These are phyloP conservation scores for Eudemis profundana DNA, from an alignment of 2,888 invertebrate species.

Conservation along the genomic window DNA sequence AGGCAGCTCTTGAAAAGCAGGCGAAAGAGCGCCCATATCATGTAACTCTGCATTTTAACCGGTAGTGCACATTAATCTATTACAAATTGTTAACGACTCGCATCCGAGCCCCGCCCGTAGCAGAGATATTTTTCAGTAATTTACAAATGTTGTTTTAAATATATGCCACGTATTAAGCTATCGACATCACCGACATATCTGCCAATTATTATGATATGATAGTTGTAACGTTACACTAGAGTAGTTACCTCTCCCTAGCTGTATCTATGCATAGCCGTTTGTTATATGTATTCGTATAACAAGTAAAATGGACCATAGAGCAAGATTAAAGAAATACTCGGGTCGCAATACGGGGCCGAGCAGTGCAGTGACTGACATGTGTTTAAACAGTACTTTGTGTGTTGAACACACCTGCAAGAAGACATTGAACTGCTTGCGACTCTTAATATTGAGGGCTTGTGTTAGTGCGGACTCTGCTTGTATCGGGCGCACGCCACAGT, in stretches of 20 bases:
- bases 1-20: no score
- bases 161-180: conserved; percentile 42
- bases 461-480: no score
- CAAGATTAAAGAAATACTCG: conserved; percentile 26
- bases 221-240: conserved; percentile 54
- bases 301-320: conserved; percentile 56
- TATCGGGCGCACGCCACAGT: no score
- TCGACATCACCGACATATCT: conserved; percentile 62
- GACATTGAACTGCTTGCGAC: no score
- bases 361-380: not conserved
- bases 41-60: not conserved
- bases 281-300: conserved; percentile 50
- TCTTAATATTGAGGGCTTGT: no score
- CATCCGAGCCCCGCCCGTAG: conserved; percentile 8
- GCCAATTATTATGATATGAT: conserved; percentile 56
- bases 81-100: not conserved
- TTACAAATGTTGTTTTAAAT: conserved; percentile 43
- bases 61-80: not conserved
- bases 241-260: conserved; percentile 64
- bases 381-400: no score
- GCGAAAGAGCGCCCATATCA: no score
- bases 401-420: no score
- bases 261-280: conserved; percentile 49
- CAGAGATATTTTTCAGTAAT: conserved; percentile 42
- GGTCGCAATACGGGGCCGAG: not conserved